A percentile compares a stretch with the other conserved stretches of the same genome.
phyloP scores from a whole-genome alignment of 2,888 invertebrate genomes.

The Drosophila birchii region DNA sequence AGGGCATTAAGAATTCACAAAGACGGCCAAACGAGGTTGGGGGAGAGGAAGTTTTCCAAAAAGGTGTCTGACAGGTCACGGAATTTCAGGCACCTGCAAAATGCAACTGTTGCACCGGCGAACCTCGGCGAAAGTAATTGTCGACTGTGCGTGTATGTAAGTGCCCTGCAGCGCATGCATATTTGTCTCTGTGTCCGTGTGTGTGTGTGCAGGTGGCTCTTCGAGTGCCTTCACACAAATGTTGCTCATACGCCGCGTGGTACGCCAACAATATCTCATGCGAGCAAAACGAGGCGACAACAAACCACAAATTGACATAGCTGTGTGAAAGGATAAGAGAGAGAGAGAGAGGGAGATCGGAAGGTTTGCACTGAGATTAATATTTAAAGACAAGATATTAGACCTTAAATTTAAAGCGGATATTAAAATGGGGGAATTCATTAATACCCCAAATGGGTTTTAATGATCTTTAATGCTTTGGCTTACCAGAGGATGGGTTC shows the following conservation, averaged over 20 bases:
- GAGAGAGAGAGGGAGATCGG: background rate
- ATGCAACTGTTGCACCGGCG: constrained; percentile 33
- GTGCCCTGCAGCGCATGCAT: constrained; percentile 35
- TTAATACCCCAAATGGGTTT: background rate
- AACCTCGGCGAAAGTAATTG: constrained; percentile 29
- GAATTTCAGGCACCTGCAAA: constrained; percentile 12
- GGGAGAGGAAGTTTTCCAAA: background rate
- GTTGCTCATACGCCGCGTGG: constrained; percentile 40
- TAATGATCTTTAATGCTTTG: background rate
- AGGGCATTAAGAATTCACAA: constrained; percentile 28
- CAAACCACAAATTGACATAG: constrained; percentile 42
- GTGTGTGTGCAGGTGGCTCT: constrained; percentile 17
- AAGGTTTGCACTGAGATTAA: background rate
- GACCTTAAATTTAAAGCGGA: background rate
- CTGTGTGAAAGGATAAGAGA: constrained; percentile 25
- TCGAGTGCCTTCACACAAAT: constrained; percentile 26
- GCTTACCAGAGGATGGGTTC: background rate
- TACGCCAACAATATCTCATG: constrained; percentile 22
- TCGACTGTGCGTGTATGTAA: constrained; percentile 9
- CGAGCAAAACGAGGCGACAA: constrained; percentile 21
- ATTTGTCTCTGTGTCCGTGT: constrained; percentile 5
- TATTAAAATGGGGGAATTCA: background rate
- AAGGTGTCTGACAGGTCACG: constrained; percentile 21
- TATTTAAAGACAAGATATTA: background rate
- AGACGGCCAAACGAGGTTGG: background rate